Percentiles rank a stretch among this genome's conserved stretches.
Evolutionary conservation across 2,888 invertebrate species (phyloP).

Genomic region (Lepidocyrtinus sp.): DNA sequence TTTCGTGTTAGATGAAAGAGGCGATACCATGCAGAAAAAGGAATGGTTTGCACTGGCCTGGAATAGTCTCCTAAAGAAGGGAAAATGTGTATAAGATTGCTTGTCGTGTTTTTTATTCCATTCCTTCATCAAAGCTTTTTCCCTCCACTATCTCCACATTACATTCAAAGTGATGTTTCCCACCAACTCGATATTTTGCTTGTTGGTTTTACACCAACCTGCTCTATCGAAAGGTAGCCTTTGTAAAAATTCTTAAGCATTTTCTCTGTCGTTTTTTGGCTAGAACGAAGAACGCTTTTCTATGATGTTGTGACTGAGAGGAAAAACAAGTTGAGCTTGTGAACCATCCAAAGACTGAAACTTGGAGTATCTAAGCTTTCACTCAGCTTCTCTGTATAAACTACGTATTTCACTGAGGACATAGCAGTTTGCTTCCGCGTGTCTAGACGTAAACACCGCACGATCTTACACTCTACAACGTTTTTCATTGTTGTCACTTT

Average conservation of each 20-base stretch:
- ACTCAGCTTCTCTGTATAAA: conserved; percentile 21
- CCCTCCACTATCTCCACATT: conserved; percentile 19
- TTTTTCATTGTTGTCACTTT: background rate
- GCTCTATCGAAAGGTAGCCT: conserved; percentile 10
- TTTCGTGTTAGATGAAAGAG: conserved; percentile 33
- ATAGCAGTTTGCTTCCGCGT: conserved; percentile 53
- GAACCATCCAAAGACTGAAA: too few species aligned
- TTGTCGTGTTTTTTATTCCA: conserved; percentile 10
- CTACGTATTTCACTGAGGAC: conserved; percentile 6
- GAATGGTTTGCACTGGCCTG: conserved; percentile 3
- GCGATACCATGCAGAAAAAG: conserved; percentile 28
- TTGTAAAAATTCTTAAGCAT: background rate
- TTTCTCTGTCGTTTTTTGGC: background rate
- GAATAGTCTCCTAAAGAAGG: conserved; percentile 9
- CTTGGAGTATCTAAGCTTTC: too few species aligned
- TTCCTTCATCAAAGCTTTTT: conserved; percentile 17
- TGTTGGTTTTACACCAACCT: conserved; percentile 7
- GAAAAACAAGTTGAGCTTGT: too few species aligned
- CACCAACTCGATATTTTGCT: conserved; percentile 12
- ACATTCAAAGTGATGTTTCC: conserved; percentile 31
- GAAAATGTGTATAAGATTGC: conserved; percentile 20
- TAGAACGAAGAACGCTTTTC: too few species aligned
- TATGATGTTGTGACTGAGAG: too few species aligned
- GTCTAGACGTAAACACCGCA: conserved; percentile 39
- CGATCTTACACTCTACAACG: background rate